These are phyloP conservation scores for Drosophila yooni DNA, from an alignment of 2,888 invertebrate genomes.

Conservation along the genomic window DNA sequence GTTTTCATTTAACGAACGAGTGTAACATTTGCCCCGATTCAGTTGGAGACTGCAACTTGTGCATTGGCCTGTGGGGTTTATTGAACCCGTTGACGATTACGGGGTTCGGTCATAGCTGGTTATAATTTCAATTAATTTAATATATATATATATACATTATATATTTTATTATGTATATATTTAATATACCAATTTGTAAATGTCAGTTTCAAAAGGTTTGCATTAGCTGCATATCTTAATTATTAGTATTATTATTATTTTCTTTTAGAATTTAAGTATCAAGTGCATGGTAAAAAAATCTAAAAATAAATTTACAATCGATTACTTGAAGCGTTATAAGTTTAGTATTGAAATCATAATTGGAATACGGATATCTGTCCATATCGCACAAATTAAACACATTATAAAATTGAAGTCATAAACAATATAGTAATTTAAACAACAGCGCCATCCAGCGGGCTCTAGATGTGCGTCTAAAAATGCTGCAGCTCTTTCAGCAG, in stretches of 20 bases:
- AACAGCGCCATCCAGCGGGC: slow-evolving; percentile 46
- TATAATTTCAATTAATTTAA: background rate
- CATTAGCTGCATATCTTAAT: background rate
- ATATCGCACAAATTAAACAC: background rate
- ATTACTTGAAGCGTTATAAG: background rate
- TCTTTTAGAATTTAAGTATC: background rate
- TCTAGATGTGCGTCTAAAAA: background rate
- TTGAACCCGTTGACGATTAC: slow-evolving; percentile 19
- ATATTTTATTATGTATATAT: background rate
- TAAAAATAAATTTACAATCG: background rate
- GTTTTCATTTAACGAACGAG: background rate
- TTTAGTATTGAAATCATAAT: background rate
- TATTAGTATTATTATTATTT: background rate
- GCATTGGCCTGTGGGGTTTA: slow-evolving; percentile 13
- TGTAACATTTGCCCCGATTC: slow-evolving; percentile 14
- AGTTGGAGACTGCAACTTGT: slow-evolving; percentile 5
- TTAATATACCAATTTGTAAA: background rate
- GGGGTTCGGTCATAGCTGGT: background rate
- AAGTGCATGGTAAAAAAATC: background rate
- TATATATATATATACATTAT: background rate
- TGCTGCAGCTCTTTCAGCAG: background rate
- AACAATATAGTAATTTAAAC: no score
- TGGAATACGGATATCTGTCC: background rate
- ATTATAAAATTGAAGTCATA: background rate
- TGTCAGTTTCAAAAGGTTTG: background rate